These are phyloP conservation scores for Diorhabda sublineata DNA, from an alignment of 1,140 invertebrate species.

Conservation along the genomic window DNA sequence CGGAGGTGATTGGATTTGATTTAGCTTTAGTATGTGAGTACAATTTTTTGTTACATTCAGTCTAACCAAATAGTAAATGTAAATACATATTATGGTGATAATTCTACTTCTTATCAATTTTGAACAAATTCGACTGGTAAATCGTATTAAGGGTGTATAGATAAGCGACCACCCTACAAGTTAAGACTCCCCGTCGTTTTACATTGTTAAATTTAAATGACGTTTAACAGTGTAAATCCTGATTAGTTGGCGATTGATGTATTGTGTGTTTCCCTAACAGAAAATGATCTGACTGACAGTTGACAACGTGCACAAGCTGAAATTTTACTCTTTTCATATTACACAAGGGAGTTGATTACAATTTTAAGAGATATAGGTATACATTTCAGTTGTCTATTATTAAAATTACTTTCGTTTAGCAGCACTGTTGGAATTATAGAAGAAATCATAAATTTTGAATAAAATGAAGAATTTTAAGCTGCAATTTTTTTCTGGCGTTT, in stretches of 20 bases:
- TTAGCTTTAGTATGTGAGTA: too few relatives aligned
- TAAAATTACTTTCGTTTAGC: too few relatives aligned
- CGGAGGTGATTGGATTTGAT: too few relatives aligned
- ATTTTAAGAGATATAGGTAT: not conserved
- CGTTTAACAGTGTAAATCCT: not conserved
- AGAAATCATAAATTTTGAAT: too few relatives aligned
- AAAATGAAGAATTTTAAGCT: too few relatives aligned
- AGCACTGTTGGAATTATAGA: too few relatives aligned
- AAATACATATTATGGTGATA: too few relatives aligned
- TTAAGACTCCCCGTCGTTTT: not conserved
- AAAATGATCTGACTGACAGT: not conserved
- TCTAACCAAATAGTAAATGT: too few relatives aligned
- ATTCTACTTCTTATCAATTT: not conserved
- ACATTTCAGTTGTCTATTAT: too few relatives aligned
- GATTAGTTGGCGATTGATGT: not conserved
- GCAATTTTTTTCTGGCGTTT: too few relatives aligned
- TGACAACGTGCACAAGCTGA: not conserved
- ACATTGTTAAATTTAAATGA: constrained; percentile 3
- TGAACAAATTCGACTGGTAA: not conserved
- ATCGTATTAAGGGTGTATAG: not conserved
- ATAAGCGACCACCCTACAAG: not conserved
- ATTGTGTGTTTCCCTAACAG: not conserved
- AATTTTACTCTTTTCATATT: not conserved
- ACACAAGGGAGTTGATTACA: not conserved
- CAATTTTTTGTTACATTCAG: too few relatives aligned